Base-by-base conservation (phyloP, 1,140 invertebrate genomes). In the Bombyx mori region DNA sequence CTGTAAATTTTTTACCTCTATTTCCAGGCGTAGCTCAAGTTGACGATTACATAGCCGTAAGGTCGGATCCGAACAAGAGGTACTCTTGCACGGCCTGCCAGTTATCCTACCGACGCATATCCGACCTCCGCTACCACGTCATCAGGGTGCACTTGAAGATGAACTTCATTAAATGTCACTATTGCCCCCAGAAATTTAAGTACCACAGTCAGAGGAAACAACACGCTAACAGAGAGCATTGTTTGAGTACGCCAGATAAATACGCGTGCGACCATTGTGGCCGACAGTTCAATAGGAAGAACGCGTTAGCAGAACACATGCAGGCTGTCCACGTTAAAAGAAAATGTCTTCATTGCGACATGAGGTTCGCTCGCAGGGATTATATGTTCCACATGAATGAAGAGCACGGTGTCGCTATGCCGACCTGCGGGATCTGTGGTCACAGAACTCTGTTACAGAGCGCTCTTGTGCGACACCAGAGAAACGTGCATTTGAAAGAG, bases 401-500 rank as follows among this genome's bases (percentile, higher is more conserved):
- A 44, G 52, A 18, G 2, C 68, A 69, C 44, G 62, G 60, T 0
- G 53, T 61, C 5, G 57, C 55, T 2, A 64, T 64, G 57, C 64
- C 65, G 0, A 64, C 64, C 1, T 69, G 68, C 42, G 62, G 57
- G 1, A 44, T 61, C 6, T 69, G 68, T 18, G 68, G 65, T 2
- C 42, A 61, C 1, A 53, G 59, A 12, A 52, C 62, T n/a, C 2
- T 63, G 4, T 48, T 53, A 48, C 44, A 63, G 26, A 66, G 62
- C 58, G 45, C 57, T 6, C 42, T 69, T 1, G 42, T 65, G 7
- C 46, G 93, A 68, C 94, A 94, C 61, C 94, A 95, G 63, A 84
- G 91, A 65, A 87, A 91, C 1, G 93, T 93, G 68, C 94, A 95
- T 68, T 92, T 91, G 0, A 91, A 92, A 1, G 91, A 93, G 57